Base-by-base conservation (phyloP, 64 coral and sea anemone genomes). In the Montipora foliosa region DNA sequence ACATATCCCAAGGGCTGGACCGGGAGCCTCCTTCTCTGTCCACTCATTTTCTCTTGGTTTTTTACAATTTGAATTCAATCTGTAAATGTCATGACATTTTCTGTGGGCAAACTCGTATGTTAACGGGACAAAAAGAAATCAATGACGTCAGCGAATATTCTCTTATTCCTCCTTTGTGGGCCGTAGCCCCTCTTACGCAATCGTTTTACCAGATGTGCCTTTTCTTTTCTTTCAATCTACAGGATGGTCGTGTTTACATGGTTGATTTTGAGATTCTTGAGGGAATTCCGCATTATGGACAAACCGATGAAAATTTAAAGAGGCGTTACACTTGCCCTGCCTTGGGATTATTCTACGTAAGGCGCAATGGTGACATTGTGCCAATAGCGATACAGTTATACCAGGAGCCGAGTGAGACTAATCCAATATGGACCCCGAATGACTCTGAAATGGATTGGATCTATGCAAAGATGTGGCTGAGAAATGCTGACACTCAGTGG, bases 371-470 rank as follows among this genome's bases (percentile, higher is more conserved):
- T 3, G 61, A 93, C 16, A 79, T 95, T 75, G 79, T 97, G 29
- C 96, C 96, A 5, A 92, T 97, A 25, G 96, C 96, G 44, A 97
- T 97, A 77, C 96, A 97, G 78, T 62, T 97, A 1, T 61, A 74
- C 8, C 93, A 94, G 45, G 83, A 77, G 20, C 59, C 92, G 19
- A 79, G 96, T 70, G 57, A 94, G 10, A 86, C 68, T 10, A 97
- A 97, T 46, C 96, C 96, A 52, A 95, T 97, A 89, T 97, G 96
- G 96, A 97, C 96, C 24, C 93, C 96, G 3, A 83, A 92, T 71
- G 93, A 97, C 37, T 76, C 77, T 8, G 90, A 91, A 68, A 78
- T 97, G 8, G 96, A 97, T 72, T 97, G 96, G 96, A 75, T 82
- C 7, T 97, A 91, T 82, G 96, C 84, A 22, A 97, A 97, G 59